Conservation (phyloP, 2,888 invertebrate genomes). For the Drosophila monieri region DNA sequence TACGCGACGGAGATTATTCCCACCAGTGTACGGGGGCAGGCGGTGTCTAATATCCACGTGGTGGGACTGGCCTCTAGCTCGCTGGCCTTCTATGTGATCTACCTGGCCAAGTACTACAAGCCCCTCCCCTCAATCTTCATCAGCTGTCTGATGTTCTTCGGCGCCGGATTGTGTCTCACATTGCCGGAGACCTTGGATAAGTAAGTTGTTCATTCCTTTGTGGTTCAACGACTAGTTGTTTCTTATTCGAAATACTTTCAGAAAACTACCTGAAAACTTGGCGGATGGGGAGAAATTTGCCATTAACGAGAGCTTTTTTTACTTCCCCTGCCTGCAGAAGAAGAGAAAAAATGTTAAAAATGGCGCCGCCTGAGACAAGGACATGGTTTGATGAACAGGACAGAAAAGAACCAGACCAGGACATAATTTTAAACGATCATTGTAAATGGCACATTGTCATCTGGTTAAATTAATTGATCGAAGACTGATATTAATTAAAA, state of each 20-base stretch:
- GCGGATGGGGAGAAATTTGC: constrained; percentile 86
- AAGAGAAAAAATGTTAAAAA: neutral
- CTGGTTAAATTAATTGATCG: neutral
- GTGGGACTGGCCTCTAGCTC: constrained; percentile 86
- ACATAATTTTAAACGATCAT: neutral
- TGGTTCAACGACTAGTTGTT: neutral
- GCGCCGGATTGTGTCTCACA: constrained; percentile 85
- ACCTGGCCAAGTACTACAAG: constrained; percentile 83
- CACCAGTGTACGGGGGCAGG: constrained; percentile 86
- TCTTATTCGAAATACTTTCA: constrained; percentile 21
- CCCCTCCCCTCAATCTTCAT: constrained; percentile 85
- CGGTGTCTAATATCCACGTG: constrained; percentile 86
- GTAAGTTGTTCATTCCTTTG: constrained; percentile 52
- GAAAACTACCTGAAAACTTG: constrained; percentile 85
- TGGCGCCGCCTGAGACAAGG: constrained; percentile 1
- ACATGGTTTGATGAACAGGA: neutral
- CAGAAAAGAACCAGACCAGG: neutral
- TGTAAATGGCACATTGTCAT: constrained; percentile 22
- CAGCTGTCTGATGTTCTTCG: constrained; percentile 84
- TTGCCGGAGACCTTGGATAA: constrained; percentile 86
- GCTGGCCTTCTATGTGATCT: constrained; percentile 85
- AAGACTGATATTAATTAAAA: constrained; percentile 25
- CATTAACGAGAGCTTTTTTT: constrained; percentile 84
- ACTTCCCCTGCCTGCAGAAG: constrained; percentile 82
- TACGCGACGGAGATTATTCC: constrained; percentile 88